Percentiles rank a stretch among this genome's conserved stretches.
phyloP scores from a whole-genome alignment of 2,888 invertebrate species.

The Cosmopolites sordidus region DNA sequence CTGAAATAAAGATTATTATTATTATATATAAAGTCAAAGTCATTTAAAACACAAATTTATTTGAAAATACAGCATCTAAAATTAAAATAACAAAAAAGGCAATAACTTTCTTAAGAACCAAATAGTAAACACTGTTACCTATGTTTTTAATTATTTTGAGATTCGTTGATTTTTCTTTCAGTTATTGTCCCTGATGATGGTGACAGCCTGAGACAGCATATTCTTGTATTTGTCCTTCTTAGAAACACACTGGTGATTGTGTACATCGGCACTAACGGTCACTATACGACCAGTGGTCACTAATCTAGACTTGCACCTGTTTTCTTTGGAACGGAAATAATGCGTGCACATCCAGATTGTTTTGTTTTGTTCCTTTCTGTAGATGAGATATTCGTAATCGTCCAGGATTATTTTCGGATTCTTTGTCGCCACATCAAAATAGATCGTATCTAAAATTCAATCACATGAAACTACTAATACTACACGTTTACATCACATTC shows the following conservation, averaged over 20 bases:
- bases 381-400: slow-evolving; percentile 35
- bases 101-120: too few relatives aligned
- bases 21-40: too few relatives aligned
- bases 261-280: slow-evolving; percentile 32
- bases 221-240: slow-evolving; percentile 32
- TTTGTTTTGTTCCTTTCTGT: slow-evolving; percentile 34
- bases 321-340: slow-evolving; percentile 34
- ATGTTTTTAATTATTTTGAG: too few relatives aligned
- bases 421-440: slow-evolving; percentile 38
- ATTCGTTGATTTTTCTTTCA: too few relatives aligned
- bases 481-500: too few relatives aligned
- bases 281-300: slow-evolving; percentile 36
- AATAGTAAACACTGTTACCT: too few relatives aligned
- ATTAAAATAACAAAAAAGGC: too few relatives aligned
- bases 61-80: too few relatives aligned
- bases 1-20: too few relatives aligned
- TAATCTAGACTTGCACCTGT: slow-evolving; percentile 37
- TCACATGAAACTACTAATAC: too few relatives aligned
- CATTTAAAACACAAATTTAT: too few relatives aligned
- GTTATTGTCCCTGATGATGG: slow-evolving; percentile 22
- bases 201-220: slow-evolving; percentile 31
- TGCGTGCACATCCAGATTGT: slow-evolving; percentile 38
- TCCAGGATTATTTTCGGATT: slow-evolving; percentile 39
- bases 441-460: slow-evolving; percentile 36
- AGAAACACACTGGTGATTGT: slow-evolving; percentile 32